Evolutionary conservation across 2,888 invertebrate species (phyloP), one percentile per base, ranked within the genome.

Genomic region (Micropterix aruncella): DNA sequence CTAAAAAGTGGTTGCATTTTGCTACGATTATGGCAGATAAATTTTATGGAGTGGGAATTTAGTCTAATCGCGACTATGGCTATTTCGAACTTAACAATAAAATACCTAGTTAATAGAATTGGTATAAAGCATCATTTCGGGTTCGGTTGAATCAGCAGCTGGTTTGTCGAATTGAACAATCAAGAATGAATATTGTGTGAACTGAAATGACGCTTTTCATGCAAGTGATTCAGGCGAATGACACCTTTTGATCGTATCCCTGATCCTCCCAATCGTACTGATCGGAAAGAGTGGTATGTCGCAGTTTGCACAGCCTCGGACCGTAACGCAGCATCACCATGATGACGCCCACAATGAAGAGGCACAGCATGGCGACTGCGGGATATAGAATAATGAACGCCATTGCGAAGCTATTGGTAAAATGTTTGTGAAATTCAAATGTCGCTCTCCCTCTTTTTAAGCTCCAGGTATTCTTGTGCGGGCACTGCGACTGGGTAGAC

Each of bases 401-500:
- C 80, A 82, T 83, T 43, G 54, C 58, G 9, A 18, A 9, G 16
- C 16, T 12, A 18, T 5, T 18, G 16, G 12, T 16, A 19, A n/a
- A n/a, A n/a, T n/a, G n/a, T n/a, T n/a, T n/a, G 60, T 46, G 50
- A 38, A 18, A 38, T 44, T 66, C 76, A 88, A 50, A 88, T 84
- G 54, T 87, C 88, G 60, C 86, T 89, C 60, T 87, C 88, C 43
- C 84, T 73, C 60, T 86, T 85, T 50, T 84, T 80, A 48, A 83
- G 58, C 55, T 84, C 83, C 41, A 81, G 60, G 54, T 75, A 77
- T 46, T 66, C 68, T 44, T 66, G 66, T 1, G 70, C 66, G 16
- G 73, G 65, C 16, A 69, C 66, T 12, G 66, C 54, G 41, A 43
- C 51, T 38, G 47, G 7, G 62, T 69, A 48, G 61, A 69, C 19